Evolutionary conservation across 2,113 vertebrate genomes (phyloP).

Genomic region (Chaenocephalus aceratus): DNA sequence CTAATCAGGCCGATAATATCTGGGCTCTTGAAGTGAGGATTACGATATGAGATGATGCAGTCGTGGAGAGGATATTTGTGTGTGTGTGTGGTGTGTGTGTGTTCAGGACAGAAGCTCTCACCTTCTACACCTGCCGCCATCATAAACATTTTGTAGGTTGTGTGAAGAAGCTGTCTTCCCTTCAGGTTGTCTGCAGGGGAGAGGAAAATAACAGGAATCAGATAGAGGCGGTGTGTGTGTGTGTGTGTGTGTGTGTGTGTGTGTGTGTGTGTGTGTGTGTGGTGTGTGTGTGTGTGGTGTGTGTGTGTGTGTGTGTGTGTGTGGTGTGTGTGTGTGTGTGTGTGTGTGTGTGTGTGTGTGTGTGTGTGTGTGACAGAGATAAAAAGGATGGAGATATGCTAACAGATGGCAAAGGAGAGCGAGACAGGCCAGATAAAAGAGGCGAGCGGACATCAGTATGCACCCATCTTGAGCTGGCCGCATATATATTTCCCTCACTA

Average conservation of each 20-base stretch:
- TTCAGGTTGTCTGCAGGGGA: constrained; percentile 87
- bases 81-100: constrained; percentile 18
- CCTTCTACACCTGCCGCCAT: constrained; percentile 91
- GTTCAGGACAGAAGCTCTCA: constrained; percentile 74
- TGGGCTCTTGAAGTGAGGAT: constrained; percentile 63
- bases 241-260: constrained; percentile 33
- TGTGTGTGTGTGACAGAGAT: constrained; percentile 51
- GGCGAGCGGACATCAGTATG: constrained; percentile 54
- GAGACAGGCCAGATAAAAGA: constrained; percentile 44
- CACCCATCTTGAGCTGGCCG: constrained; percentile 45
- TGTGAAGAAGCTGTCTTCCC: constrained; percentile 91
- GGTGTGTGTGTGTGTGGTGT: constrained; percentile 20
- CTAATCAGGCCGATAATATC: constrained; percentile 72
- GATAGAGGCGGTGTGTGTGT: constrained; percentile 43
- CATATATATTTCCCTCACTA: constrained; percentile 43
- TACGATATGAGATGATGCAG: constrained; percentile 67
- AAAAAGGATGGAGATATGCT: constrained; percentile 64
- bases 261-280: constrained; percentile 26
- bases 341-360: constrained; percentile 14
- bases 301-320: constrained; percentile 15
- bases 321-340: constrained; percentile 20
- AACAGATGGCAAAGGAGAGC: constrained; percentile 67
- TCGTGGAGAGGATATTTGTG: constrained; percentile 22
- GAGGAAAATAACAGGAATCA: constrained; percentile 25
- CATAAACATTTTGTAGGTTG: constrained; percentile 97